Evolutionary conservation across 2,797 vertebrate species (phyloP).

Genomic region (Taenioides sp.): DNA sequence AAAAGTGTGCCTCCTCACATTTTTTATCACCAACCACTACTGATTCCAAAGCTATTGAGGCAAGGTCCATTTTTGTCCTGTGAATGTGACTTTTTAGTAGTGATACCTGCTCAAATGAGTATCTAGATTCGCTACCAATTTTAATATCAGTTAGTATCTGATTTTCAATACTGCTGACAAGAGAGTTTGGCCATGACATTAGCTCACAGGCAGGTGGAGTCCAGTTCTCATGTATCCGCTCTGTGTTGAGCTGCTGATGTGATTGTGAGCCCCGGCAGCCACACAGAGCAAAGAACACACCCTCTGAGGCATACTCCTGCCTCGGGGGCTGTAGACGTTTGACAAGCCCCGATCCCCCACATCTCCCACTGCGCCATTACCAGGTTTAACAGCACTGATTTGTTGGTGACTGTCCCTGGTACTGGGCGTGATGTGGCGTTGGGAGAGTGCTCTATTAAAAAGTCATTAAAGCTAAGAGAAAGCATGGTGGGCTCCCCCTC

Average conservation of each 20-base stretch:
- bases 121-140: too few relatives aligned
- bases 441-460: slow-evolving; percentile 79
- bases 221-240: background rate
- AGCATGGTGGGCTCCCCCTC: slow-evolving; percentile 71
- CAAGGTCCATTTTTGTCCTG: too few relatives aligned
- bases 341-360: slow-evolving; percentile 51
- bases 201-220: background rate
- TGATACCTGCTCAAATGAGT: too few relatives aligned
- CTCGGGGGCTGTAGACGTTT: slow-evolving; percentile 36
- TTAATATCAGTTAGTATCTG: too few relatives aligned
- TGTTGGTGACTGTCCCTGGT: slow-evolving; percentile 58
- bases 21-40: too few relatives aligned
- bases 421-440: slow-evolving; percentile 59
- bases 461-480: slow-evolving; percentile 78
- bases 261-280: background rate
- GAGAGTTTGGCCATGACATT: background rate
- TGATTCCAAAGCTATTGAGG: too few relatives aligned
- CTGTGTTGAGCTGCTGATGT: background rate
- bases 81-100: too few relatives aligned
- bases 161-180: too few relatives aligned
- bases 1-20: too few relatives aligned
- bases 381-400: slow-evolving; percentile 71
- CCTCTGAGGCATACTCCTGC: slow-evolving; percentile 28
- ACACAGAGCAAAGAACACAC: slow-evolving; percentile 19
- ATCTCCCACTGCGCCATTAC: slow-evolving; percentile 66